Percentiles rank a stretch among this genome's conserved stretches.
Conservation (phyloP, 2,113 vertebrate genomes). For the Nesospiza acunhae region DNA sequence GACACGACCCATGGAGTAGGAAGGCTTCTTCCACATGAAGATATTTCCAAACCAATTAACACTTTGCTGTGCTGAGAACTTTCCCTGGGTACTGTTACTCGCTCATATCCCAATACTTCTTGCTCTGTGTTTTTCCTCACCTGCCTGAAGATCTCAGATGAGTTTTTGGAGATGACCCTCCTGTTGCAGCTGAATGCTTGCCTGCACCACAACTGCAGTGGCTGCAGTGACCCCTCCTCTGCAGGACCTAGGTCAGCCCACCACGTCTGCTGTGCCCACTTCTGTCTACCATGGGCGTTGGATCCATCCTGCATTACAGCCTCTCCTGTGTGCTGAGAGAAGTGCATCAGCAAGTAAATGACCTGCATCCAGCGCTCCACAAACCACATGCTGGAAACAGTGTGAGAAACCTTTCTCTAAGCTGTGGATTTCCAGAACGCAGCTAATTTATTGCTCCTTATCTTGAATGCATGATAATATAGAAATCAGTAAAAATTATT, state of each 20-base stretch:
- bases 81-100: background rate
- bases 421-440: background rate
- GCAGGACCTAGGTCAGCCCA: background rate
- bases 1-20: background rate
- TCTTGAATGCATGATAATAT: background rate
- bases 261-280: background rate
- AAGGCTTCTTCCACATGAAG: background rate
- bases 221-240: too few relatives aligned
- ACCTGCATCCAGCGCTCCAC: background rate
- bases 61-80: background rate
- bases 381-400: background rate
- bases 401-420: background rate
- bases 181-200: accelerated
- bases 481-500: background rate
- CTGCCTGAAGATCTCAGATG: background rate
- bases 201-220: background rate
- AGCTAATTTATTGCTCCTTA: background rate
- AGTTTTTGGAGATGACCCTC: accelerated
- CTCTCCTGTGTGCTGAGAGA: background rate
- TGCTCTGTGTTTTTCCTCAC: background rate
- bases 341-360: background rate
- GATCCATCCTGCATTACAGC: background rate
- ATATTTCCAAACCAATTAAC: background rate
- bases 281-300: accelerated
- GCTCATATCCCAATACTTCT: background rate